Evolutionary conservation across 2,888 invertebrate species (phyloP), one percentile per base, ranked within the genome.

Genomic region (Andrena haemorrhoa): DNA sequence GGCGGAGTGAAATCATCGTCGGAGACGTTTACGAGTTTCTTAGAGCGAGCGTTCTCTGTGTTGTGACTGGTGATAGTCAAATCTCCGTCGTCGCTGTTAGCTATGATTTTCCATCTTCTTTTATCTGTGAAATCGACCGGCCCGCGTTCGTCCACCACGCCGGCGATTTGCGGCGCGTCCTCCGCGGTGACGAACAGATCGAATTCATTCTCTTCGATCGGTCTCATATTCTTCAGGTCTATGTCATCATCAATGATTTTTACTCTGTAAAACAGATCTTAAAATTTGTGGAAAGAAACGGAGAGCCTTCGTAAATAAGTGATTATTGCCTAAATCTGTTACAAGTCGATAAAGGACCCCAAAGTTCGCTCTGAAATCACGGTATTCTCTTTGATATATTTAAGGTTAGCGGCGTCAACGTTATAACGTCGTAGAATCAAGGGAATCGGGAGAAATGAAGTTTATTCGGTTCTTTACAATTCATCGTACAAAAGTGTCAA

Each of bases 151-250:
- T 98, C 98, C 66, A 98, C 95, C 70, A 98, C 95, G 0, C 97
- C 98, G 0, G 97, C 98, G 83, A 99, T 96, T 93, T 97, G 97
- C 0, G 99, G 99, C 0, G 97, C 98, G 93, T 98, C 98, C 91
- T 99, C 98, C n/a, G 95, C 96, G 0, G 96, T 95, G 73, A 96
- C 95, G 63, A 96, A 95, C 2, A 97, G 95, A 71, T 97, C 96
- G 53, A 96, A 94, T 87, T 96, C 96, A 79, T 96, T 95, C 58
- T 96, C 96, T 29, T 96, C 95, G 0, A 96, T 92, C 0, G 96
- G 94, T 47, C 96, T 95, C 35, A 96, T 94, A 73, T 95, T 95
- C 2, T 95, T 95, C 3, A 96, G 87, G 85, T 96, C 96, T 66
- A 97, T 93, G 92, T 98, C 98, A 94, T 98, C 98, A 91, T 98